Conservation (phyloP, 37 sponge, comb jelly and placozoan genomes). For the Beroe forskalii region DNA sequence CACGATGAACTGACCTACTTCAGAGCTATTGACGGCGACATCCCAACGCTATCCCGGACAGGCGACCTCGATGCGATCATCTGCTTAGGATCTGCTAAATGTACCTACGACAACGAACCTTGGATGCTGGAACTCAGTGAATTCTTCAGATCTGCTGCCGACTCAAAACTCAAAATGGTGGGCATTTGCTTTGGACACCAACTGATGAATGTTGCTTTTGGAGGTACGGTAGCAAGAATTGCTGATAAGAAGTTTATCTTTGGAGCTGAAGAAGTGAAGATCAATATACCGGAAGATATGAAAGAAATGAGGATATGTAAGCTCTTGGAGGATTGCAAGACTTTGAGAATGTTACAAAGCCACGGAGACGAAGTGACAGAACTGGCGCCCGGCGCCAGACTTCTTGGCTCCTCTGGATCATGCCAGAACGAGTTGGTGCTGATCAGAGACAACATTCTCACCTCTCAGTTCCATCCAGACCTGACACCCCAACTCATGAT, state of each 20-base stretch:
- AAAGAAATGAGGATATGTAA: background rate
- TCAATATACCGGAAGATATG: conserved; percentile 18
- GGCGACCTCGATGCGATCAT: conserved; percentile 9
- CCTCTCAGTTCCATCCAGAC: conserved; percentile 16
- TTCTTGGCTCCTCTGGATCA: background rate
- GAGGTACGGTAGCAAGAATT: background rate
- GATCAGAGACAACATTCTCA: background rate
- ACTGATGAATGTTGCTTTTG: conserved; percentile 18
- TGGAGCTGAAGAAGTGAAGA: background rate
- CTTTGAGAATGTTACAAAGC: background rate
- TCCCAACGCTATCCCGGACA: background rate
- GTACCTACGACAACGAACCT: conserved; percentile 9
- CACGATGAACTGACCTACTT: background rate
- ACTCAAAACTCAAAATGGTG: background rate
- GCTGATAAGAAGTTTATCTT: background rate
- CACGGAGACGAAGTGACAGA: conserved; percentile 35
- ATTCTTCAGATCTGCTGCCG: background rate
- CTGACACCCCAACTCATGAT: conserved; percentile 39
- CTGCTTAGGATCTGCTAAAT: conserved; percentile 16
- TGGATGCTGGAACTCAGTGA: conserved; percentile 35
- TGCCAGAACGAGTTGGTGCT: conserved; percentile 6
- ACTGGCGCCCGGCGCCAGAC: background rate
- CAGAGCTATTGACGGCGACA: conserved; percentile 7
- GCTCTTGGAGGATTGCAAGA: background rate
- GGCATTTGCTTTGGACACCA: conserved; percentile 31